Conservation (phyloP, 1,140 invertebrate genomes). For the Pseudomyrmex sp. region DNA sequence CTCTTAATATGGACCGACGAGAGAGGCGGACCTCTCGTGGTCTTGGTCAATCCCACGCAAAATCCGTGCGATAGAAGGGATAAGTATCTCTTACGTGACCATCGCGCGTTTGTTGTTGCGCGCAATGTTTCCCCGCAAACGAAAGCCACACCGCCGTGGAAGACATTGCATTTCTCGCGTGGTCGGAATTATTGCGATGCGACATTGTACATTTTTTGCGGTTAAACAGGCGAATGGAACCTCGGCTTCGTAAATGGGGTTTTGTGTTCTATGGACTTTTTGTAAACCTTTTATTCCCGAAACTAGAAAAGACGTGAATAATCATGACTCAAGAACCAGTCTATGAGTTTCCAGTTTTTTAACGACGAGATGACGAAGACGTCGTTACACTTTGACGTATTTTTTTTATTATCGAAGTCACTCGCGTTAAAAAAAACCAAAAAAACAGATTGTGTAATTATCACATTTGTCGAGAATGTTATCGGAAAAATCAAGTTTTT, state of each 20-base stretch:
- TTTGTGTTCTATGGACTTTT: neutral
- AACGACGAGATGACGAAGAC: neutral
- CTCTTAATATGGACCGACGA: slow-evolving; percentile 62
- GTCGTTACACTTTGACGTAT: neutral
- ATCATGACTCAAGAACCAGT: slow-evolving; percentile 13
- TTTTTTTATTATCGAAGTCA: neutral
- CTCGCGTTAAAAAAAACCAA: neutral
- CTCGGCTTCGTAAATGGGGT: neutral
- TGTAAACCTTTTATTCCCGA: slow-evolving; percentile 5
- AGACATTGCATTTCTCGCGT: slow-evolving; percentile 1
- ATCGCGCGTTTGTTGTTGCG: slow-evolving; percentile 1
- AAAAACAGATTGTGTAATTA: neutral
- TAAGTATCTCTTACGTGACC: slow-evolving; percentile 59
- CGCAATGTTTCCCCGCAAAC: slow-evolving; percentile 24
- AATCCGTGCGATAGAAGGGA: slow-evolving; percentile 53
- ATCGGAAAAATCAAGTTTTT: neutral
- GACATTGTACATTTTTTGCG: neutral
- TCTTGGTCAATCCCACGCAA: slow-evolving; percentile 65
- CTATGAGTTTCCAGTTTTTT: neutral
- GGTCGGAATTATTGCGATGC: slow-evolving; percentile 12
- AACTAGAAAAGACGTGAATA: neutral
- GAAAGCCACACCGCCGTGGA: neutral
- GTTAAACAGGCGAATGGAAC: slow-evolving; percentile 1
- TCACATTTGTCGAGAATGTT: neutral
- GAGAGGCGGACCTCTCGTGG: slow-evolving; percentile 16